These are phyloP conservation scores for Rhinolophus sinicus DNA, from an alignment of 2,113 vertebrate genomes.

Conservation along the genomic window DNA sequence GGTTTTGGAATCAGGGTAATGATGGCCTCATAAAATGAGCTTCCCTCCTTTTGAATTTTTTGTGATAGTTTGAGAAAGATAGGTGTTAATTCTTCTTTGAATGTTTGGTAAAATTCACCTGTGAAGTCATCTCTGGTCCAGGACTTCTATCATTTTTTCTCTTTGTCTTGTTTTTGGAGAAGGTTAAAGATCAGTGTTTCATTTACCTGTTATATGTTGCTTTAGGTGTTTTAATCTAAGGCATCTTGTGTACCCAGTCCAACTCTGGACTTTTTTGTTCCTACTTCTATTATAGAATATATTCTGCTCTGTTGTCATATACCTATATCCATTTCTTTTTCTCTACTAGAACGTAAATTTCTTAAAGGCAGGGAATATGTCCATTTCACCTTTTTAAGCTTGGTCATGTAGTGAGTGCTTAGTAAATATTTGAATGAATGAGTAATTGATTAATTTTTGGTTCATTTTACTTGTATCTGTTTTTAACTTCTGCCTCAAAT, in stretches of 20 bases:
- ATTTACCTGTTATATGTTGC: background rate
- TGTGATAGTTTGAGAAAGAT: too few species aligned
- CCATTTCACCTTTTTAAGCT: background rate
- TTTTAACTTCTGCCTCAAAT: conserved; percentile 17
- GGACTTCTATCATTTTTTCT: background rate
- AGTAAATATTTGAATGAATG: background rate
- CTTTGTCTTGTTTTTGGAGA: background rate
- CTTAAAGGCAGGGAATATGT: background rate
- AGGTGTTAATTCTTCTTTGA: too few species aligned
- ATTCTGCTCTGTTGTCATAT: background rate
- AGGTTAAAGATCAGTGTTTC: conserved; percentile 5
- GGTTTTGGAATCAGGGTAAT: too few species aligned
- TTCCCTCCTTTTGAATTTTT: too few species aligned
- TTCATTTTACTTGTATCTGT: conserved; percentile 17
- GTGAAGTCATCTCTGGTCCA: too few species aligned
- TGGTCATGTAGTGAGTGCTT: background rate
- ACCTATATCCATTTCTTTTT: background rate
- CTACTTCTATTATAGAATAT: background rate
- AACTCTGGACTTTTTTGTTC: background rate
- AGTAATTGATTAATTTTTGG: conserved; percentile 12
- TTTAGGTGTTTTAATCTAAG: background rate
- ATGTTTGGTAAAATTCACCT: too few species aligned
- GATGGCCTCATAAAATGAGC: too few species aligned
- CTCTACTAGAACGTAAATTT: background rate
- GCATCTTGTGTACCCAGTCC: background rate